Base-by-base conservation (phyloP, 2,888 invertebrate genomes). In the Folsomia candida region DNA sequence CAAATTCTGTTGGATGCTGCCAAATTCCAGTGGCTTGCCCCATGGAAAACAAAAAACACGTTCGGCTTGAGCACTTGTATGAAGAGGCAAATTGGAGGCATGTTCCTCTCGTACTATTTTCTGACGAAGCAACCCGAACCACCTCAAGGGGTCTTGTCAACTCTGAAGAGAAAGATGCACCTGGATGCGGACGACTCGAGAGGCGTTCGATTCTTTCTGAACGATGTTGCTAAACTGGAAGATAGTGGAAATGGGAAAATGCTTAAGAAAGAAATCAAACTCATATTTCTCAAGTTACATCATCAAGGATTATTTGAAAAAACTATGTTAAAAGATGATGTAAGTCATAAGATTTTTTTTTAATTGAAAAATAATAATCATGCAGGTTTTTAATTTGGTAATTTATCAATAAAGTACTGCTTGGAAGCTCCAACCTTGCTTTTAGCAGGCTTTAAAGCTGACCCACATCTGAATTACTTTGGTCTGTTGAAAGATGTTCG, bases 401-500 rank as follows among this genome's bases (percentile, higher is more conserved):
- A 47, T 11, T 18, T 9, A 47, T 20, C 20, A 6, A 6, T 57
- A n/a, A n/a, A 57, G 11, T 57, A 20, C 22, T 57, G 18, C n/a
- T 20, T 20, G 57, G 57, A 57, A 6, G 57, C 11, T 6, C 20
- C 11, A 6, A 6, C 11, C 57, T n/a, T 20, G 9, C 6, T 20
- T 57, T n/a, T 11, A 57, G 57, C 11, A 57, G 20, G 22, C 20
- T 57, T 6, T 6, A 57, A n/a, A 57, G 6, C 11, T n/a, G 6
- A 20, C 6, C 11, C 57, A 6, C n/a, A n/a, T 6, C 57, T 57
- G 9, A 20, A 20, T 20, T 20, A 57, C 20, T 57, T 57, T 57
- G 57, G 57, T n/a, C 6, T 57, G 11, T 57, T 57, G 57, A 57
- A 57, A 20, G 57, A 57, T 57, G 11, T 57, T 11, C 57, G 57